phyloP scores from a whole-genome alignment of 2,113 vertebrate genomes.

The Elephantulus edwardii region DNA sequence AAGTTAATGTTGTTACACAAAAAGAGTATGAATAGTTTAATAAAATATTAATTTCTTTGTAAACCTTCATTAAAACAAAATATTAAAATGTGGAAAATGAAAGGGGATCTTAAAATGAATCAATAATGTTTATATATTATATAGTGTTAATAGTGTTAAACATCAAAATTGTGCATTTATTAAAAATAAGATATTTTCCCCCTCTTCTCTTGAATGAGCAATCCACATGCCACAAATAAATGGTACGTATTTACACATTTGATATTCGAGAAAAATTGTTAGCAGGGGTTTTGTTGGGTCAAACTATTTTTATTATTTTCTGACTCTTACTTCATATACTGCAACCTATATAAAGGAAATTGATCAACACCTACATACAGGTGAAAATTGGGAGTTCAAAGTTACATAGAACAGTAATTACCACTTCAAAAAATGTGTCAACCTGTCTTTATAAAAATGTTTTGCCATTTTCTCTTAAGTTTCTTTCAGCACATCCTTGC shows the following conservation, averaged over 20 bases:
- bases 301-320: conserved; percentile 39
- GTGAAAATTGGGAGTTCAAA: conserved; percentile 51
- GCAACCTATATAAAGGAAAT: neutral
- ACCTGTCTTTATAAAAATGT: neutral
- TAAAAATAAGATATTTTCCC: too few relatives aligned
- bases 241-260: conserved; percentile 35
- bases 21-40: too few relatives aligned
- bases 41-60: too few relatives aligned
- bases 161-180: too few relatives aligned
- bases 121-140: neutral
- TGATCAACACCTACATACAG: neutral
- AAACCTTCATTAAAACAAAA: too few relatives aligned
- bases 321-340: conserved; percentile 30
- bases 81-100: too few relatives aligned
- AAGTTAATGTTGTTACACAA: too few relatives aligned
- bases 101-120: neutral
- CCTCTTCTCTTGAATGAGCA: neutral
- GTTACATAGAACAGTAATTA: conserved; percentile 32
- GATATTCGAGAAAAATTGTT: conserved; percentile 5
- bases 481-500: neutral
- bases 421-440: conserved; percentile 54
- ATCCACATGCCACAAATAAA: neutral
- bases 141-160: too few relatives aligned
- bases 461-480: conserved; percentile 24
- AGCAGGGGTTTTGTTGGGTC: conserved; percentile 8